Evolutionary conservation across 2,888 invertebrate species (phyloP), one percentile per base, ranked within the genome.

Genomic region (Cylloceria caligata): DNA sequence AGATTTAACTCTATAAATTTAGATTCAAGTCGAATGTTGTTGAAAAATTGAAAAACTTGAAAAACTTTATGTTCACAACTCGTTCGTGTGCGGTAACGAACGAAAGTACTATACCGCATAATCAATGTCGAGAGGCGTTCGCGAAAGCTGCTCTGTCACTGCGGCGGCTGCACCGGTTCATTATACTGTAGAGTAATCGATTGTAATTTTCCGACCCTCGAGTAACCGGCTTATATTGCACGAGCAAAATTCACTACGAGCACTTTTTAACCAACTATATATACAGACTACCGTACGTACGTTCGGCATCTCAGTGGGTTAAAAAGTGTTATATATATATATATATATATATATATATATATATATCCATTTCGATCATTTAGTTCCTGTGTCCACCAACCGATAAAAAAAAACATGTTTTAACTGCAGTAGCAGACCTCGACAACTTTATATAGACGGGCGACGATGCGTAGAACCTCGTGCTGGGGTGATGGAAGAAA

Each of bases 111-210:
- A 11, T 21, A 27, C n/a, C n/a, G 30, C n/a, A 55, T 55, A 55
- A 30, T 55, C 24, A 55, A 55, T 24, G 27, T 11, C 30, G 55
- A 27, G 55, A 55, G 55, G 55, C 24, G 6, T n/a, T 55, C 30
- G 55, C 55, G 55, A 55, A 55, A 55, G 55, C 55, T 55, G 52
- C 16, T 45, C 45, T 45, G 24, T 0, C 3, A 13, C 52, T 52
- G 7, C 52, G 0, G n/a, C n/a, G 2, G 34, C 36, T 11, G 30
- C 19, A 62, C 27, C 47, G 65, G 57, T 57, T 72, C 71, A 27
- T 72, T 73, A 77, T 34, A 71, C 57, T 34, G 60, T 62, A 60
- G 45, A 73, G 68, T 67, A 74, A 77, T 79, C 81, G 81, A 76
- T 81, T 57, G 67, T 72, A 76, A 76, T 81, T 76, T 76, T 72